phyloP scores from a whole-genome alignment of 2,797 vertebrate species.

The Gymnodraco acuticeps region DNA sequence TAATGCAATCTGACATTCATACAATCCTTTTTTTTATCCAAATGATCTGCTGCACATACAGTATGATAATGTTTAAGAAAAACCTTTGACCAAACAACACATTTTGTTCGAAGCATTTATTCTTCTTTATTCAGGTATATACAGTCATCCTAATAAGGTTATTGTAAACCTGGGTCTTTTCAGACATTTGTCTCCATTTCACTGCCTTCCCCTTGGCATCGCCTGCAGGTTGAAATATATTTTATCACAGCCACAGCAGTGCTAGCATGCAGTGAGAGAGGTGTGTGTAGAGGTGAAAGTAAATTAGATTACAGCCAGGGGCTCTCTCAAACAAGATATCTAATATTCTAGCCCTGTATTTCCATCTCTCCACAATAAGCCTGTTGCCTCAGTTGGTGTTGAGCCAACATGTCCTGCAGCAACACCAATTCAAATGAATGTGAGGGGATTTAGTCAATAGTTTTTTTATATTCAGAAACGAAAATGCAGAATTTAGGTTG shows the following conservation, averaged over 20 bases:
- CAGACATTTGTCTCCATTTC: constrained; percentile 51
- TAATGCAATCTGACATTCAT: constrained; percentile 42
- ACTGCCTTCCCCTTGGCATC: constrained; percentile 16
- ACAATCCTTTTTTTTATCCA: neutral
- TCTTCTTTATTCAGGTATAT: neutral
- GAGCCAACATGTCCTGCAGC: constrained; percentile 17
- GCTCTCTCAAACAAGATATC: constrained; percentile 20
- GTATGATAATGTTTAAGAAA: no score
- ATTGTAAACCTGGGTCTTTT: constrained; percentile 1
- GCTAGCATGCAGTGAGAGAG: constrained; percentile 23
- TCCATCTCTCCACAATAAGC: constrained; percentile 12
- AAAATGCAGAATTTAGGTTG: constrained; percentile 3
- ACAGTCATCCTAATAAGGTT: neutral
- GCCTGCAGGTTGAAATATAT: constrained; percentile 33
- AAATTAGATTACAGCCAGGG: constrained; percentile 30
- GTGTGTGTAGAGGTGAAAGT: constrained; percentile 35
- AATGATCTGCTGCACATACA: constrained; percentile 6
- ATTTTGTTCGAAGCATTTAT: neutral
- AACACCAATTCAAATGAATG: neutral
- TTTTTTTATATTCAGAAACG: neutral
- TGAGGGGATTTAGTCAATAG: neutral
- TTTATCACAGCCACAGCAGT: constrained; percentile 52
- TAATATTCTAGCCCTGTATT: constrained; percentile 1
- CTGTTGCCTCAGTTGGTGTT: constrained; percentile 24
- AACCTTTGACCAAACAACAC: neutral